Evolutionary conservation across 2,797 vertebrate species (phyloP).

Genomic region (Anniella stebbinsi): DNA sequence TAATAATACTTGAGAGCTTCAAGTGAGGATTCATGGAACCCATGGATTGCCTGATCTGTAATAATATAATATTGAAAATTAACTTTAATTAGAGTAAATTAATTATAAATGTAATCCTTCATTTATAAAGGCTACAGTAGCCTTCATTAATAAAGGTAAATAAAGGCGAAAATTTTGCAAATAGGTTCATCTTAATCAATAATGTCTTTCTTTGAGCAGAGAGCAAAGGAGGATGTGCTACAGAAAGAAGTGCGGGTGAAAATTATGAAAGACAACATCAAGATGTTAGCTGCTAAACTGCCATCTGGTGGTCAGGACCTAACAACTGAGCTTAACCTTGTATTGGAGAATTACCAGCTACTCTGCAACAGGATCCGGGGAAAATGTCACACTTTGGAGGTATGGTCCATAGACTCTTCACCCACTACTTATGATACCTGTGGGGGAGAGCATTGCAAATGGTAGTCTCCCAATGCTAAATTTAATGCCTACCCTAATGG

Average conservation of each 20-base stretch:
- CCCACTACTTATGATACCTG: background rate
- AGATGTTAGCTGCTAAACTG: slow-evolving; percentile 85
- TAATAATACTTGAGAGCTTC: background rate
- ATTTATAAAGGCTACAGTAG: background rate
- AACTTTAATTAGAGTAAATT: background rate
- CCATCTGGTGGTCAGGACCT: slow-evolving; percentile 87
- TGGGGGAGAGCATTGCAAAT: background rate
- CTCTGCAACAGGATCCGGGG: slow-evolving; percentile 95
- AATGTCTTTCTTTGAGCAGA: slow-evolving; percentile 76
- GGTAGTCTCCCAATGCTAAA: background rate
- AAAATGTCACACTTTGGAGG: slow-evolving; percentile 97
- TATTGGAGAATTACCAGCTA: slow-evolving; percentile 93
- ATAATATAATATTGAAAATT: background rate
- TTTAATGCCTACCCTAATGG: background rate
- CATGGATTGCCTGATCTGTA: background rate
- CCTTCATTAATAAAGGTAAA: background rate
- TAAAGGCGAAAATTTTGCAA: background rate
- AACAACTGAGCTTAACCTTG: slow-evolving; percentile 84
- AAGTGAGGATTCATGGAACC: background rate
- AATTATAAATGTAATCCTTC: background rate
- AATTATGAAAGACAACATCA: slow-evolving; percentile 97
- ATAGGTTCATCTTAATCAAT: background rate
- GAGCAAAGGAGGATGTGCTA: slow-evolving; percentile 97
- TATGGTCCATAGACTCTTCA: slow-evolving; percentile 64
- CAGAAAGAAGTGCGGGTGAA: slow-evolving; percentile 99